These are phyloP conservation scores for Hyphantria cunea DNA, from an alignment of 1,140 invertebrate species.

Conservation along the genomic window DNA sequence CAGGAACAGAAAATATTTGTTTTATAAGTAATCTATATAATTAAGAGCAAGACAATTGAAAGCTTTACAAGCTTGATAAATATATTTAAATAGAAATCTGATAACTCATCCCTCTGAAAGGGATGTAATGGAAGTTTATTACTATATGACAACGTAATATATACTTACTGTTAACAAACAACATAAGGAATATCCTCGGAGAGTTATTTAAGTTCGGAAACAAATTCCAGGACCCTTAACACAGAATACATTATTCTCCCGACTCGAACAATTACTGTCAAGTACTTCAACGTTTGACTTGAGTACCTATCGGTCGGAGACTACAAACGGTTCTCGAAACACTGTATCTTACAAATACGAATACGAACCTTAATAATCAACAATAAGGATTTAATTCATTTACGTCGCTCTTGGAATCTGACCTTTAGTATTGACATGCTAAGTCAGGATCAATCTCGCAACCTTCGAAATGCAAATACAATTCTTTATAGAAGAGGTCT, in stretches of 20 bases:
- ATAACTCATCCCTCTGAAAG: no score
- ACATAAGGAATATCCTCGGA: not conserved
- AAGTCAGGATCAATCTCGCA: constrained; percentile 59
- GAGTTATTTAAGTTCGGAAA: not conserved
- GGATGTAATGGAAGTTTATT: no score
- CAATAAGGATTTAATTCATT: constrained; percentile 23
- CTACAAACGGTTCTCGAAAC: constrained; percentile 10
- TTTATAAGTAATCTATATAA: no score
- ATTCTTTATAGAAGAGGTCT: constrained; percentile 64
- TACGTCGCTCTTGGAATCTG: constrained; percentile 31
- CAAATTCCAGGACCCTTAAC: not conserved
- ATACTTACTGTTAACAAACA: not conserved
- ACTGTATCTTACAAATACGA: not conserved
- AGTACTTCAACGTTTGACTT: not conserved
- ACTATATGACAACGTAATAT: no score
- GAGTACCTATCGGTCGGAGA: not conserved
- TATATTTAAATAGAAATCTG: no score
- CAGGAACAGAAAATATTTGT: no score
- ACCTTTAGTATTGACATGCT: constrained; percentile 61
- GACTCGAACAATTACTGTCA: constrained; percentile 1
- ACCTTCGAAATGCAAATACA: constrained; percentile 69
- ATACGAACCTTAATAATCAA: constrained; percentile 1
- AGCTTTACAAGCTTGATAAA: no score
- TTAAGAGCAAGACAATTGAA: no score
- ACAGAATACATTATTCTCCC: not conserved